Evolutionary conservation across 2,888 invertebrate genomes (phyloP).

Genomic region (Celastrina argiolus): DNA sequence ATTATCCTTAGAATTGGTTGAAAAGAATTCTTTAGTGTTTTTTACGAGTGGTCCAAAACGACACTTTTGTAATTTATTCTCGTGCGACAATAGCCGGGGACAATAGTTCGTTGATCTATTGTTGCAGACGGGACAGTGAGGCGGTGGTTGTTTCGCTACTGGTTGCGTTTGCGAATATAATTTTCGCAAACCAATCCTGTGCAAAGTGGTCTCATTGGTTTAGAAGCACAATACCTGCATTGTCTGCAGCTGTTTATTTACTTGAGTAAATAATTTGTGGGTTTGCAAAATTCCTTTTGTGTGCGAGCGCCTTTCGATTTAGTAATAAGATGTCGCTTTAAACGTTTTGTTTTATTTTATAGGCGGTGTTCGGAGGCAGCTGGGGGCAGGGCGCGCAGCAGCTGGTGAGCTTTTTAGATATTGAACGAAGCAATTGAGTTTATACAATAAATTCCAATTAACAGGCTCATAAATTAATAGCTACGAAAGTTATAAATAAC

Average conservation of each 20-base stretch:
- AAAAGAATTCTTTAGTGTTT: slow-evolving; percentile 63
- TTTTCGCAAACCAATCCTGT: slow-evolving; percentile 73
- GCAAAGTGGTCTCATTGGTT: slow-evolving; percentile 58
- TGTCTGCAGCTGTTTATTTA: slow-evolving; percentile 53
- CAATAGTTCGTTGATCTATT: slow-evolving; percentile 59
- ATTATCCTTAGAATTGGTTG: slow-evolving; percentile 64
- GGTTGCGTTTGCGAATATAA: slow-evolving; percentile 63
- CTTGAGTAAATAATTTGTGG: slow-evolving; percentile 47
- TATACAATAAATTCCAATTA: not conserved
- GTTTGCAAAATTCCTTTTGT: slow-evolving; percentile 45
- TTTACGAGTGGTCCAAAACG: slow-evolving; percentile 64
- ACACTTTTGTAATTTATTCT: slow-evolving; percentile 70
- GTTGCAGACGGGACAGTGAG: slow-evolving; percentile 51
- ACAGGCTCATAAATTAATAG: slow-evolving; percentile 1
- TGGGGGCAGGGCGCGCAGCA: slow-evolving; percentile 45
- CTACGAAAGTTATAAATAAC: not conserved
- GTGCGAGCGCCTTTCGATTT: slow-evolving; percentile 64
- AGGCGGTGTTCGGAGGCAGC: slow-evolving; percentile 65
- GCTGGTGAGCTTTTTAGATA: slow-evolving; percentile 66
- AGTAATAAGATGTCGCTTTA: slow-evolving; percentile 69
- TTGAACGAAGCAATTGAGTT: slow-evolving; percentile 37
- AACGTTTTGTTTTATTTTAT: slow-evolving; percentile 75
- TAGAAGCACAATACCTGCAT: slow-evolving; percentile 53
- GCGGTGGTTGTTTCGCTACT: slow-evolving; percentile 54
- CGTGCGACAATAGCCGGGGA: slow-evolving; percentile 63